Evolutionary conservation across 2,797 vertebrate genomes (phyloP).

Genomic region (Acridotheres tristis): DNA sequence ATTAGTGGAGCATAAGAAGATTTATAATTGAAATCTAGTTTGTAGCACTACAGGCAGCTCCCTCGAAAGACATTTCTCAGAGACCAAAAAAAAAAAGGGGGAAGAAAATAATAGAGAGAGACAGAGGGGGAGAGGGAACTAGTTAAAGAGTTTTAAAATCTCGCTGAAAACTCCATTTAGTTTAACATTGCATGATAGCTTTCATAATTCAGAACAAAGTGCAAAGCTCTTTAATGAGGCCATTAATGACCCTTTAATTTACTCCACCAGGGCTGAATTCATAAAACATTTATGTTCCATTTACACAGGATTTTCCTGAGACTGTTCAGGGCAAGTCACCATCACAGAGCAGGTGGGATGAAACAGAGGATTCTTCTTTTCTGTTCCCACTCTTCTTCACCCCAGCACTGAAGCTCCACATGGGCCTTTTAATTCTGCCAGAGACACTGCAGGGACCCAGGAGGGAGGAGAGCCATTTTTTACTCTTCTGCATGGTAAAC

Average conservation of each 20-base stretch:
- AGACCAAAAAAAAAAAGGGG: not conserved
- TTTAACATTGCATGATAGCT: constrained; percentile 60
- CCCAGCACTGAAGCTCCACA: not conserved
- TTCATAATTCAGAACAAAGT: constrained; percentile 73
- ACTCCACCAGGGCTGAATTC: constrained; percentile 73
- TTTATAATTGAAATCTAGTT: constrained; percentile 67
- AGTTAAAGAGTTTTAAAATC: constrained; percentile 57
- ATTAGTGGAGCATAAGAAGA: constrained; percentile 66
- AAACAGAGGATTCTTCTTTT: not conserved
- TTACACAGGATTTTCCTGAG: constrained; percentile 70
- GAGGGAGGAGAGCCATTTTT: constrained; percentile 3
- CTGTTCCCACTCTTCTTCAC: not conserved
- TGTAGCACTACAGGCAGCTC: constrained; percentile 52
- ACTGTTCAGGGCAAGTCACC: constrained; percentile 61
- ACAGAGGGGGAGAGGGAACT: constrained; percentile 17
- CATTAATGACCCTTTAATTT: constrained; percentile 77
- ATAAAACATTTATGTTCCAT: constrained; percentile 75
- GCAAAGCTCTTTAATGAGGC: constrained; percentile 72
- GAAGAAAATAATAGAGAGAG: not conserved
- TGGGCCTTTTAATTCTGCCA: constrained; percentile 19
- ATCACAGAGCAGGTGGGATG: constrained; percentile 39
- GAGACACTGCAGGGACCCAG: constrained; percentile 1
- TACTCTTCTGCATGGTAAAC: constrained; percentile 24
- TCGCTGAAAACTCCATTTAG: constrained; percentile 34
- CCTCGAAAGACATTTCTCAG: constrained; percentile 42